These are phyloP conservation scores for Dasyornis broadbenti DNA, from an alignment of 2,113 vertebrate genomes.

Conservation along the genomic window DNA sequence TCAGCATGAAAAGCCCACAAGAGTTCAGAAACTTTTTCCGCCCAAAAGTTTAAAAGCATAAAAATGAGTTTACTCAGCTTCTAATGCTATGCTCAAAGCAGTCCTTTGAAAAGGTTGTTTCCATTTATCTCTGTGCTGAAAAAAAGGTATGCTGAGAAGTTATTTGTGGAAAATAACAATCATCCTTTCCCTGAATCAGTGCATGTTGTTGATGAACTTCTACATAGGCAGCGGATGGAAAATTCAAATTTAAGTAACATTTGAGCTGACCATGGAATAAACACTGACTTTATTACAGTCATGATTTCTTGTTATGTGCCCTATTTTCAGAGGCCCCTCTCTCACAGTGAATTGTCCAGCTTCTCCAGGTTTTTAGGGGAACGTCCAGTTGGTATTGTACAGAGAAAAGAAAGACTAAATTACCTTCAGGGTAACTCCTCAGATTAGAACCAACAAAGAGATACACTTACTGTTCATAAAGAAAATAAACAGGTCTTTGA, in stretches of 20 bases:
- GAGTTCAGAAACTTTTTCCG: background rate
- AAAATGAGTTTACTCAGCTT: background rate
- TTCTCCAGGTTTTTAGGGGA: background rate
- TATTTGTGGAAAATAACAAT: background rate
- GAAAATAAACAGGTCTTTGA: slow-evolving; percentile 51
- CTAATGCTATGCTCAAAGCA: background rate
- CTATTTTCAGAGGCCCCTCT: background rate
- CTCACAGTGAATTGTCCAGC: background rate
- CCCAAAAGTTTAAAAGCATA: background rate
- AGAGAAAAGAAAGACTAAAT: background rate
- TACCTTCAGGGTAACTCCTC: slow-evolving; percentile 10
- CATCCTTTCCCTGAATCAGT: background rate
- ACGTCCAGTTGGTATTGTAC: background rate
- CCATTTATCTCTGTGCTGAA: background rate
- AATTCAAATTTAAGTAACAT: background rate
- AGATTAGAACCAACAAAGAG: background rate
- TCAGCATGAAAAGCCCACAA: background rate
- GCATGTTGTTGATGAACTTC: background rate
- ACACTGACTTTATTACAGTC: background rate
- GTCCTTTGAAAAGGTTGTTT: background rate
- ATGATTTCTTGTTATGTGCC: background rate
- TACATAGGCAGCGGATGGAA: background rate
- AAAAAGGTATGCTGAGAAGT: background rate
- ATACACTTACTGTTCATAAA: slow-evolving; percentile 32
- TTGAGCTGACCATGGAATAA: background rate